Base-by-base conservation (phyloP, 2,797 vertebrate species). In the Mycteria americana region DNA sequence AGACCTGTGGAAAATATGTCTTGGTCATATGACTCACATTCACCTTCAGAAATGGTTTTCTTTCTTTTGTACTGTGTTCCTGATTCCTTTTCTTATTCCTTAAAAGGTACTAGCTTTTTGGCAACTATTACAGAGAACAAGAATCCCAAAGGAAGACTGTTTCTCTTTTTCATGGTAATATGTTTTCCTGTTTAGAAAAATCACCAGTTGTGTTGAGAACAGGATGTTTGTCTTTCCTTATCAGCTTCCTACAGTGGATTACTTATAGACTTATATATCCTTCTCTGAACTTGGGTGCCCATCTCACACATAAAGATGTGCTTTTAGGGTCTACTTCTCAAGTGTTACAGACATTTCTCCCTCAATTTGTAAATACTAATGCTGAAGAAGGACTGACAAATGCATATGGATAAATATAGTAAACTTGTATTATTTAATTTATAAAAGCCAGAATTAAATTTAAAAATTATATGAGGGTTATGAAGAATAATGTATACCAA, bases 121-220 rank as follows among this genome's bases (percentile, higher is more conserved):
- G 6, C 9, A 89, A 31, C 23, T 53, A 8, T 75, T 92, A 16
- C 13, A 73, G 39, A 51, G 48, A 78, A 65, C 27, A 86, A 46
- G 63, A 89, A 89, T 54, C n/a, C 11, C 31, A 78, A 59, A 48
- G 46, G 51, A 92, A 68, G 35, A 62, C 60, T 39, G 6, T 50
- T 91, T 92, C 17, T 37, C 19, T 65, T 81, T 90, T 84, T 46
- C 59, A 73, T 33, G 89, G 35, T 76, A 67, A 27, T n/a, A 76
- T 19, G 6, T 69, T 92, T 93, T 92, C 89, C 86, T 85, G 75
- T 83, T 92, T 86, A 79, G 76, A 92, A 80, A 92, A 10, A n/a
- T 45, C 35, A 74, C 13, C 21, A 64, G 0, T 24, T 67, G 35
- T 63, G 12, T 41, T 53, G 23, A 85, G 70, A 91, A 33, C 39